Conservation (phyloP, 2,888 invertebrate species). For the Troides aeacus region DNA sequence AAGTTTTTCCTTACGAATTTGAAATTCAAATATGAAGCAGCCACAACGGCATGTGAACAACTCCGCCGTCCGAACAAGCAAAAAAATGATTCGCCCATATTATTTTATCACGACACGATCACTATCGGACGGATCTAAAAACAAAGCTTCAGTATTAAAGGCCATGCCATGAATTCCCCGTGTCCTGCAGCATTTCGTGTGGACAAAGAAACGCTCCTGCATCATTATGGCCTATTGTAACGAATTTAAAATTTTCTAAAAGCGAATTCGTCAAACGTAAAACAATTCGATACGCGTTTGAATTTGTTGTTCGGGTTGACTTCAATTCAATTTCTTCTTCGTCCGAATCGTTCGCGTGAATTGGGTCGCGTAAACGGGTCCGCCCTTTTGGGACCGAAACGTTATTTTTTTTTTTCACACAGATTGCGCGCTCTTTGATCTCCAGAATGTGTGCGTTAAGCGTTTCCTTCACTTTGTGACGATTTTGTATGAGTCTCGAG, state of each 20-base stretch:
- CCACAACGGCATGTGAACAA: constrained; percentile 52
- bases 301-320: constrained; percentile 74
- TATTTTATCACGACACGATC: constrained; percentile 73
- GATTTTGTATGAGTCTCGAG: constrained; percentile 65
- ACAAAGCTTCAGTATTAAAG: constrained; percentile 54
- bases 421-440: constrained; percentile 78
- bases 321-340: constrained; percentile 79
- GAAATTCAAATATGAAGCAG: constrained; percentile 55
- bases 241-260: constrained; percentile 74
- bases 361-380: constrained; percentile 80
- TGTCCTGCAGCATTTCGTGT: constrained; percentile 62
- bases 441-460: constrained; percentile 77
- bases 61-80: constrained; percentile 51
- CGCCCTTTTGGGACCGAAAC: constrained; percentile 79
- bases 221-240: constrained; percentile 78
- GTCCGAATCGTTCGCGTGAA: constrained; percentile 75
- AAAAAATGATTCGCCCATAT: constrained; percentile 57
- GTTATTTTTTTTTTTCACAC: constrained; percentile 74
- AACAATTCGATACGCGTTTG: constrained; percentile 80
- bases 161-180: constrained; percentile 60
- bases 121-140: constrained; percentile 58
- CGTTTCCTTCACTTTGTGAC: constrained; percentile 74
- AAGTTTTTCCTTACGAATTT: constrained; percentile 39
- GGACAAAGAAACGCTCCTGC: constrained; percentile 72
- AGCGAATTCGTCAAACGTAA: constrained; percentile 79